Evolutionary conservation across 2,888 invertebrate species (phyloP).

Genomic region (Ormyrus thymus): DNA sequence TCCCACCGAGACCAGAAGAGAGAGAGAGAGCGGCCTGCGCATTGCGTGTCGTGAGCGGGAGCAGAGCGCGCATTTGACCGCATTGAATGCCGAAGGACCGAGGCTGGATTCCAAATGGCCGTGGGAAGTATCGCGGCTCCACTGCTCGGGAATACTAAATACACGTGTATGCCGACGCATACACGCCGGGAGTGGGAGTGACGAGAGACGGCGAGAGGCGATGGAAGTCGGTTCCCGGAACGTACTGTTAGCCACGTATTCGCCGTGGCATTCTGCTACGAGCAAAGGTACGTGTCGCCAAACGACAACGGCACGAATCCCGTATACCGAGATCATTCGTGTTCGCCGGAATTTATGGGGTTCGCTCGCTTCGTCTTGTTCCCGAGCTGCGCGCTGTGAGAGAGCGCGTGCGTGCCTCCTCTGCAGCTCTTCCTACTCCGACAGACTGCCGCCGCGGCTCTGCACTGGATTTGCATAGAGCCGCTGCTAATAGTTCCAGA

Average conservation of each 20-base stretch:
- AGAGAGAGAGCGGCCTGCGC: slow-evolving; percentile 49
- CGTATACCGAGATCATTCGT: slow-evolving; percentile 66
- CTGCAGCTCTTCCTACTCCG: slow-evolving; percentile 56
- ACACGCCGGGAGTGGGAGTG: slow-evolving; percentile 41
- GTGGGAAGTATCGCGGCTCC: slow-evolving; percentile 71
- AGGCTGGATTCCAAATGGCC: slow-evolving; percentile 70
- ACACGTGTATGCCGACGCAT: slow-evolving; percentile 57
- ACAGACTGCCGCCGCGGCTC: background rate
- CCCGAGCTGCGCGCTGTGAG: slow-evolving; percentile 15
- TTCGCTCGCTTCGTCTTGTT: slow-evolving; percentile 61
- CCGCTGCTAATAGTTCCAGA: slow-evolving; percentile 70
- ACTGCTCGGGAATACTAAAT: slow-evolving; percentile 70
- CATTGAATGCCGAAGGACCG: slow-evolving; percentile 67
- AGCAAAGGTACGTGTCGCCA: slow-evolving; percentile 59
- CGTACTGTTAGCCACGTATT: slow-evolving; percentile 60
- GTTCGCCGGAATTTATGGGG: slow-evolving; percentile 69
- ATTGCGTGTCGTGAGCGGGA: slow-evolving; percentile 50
- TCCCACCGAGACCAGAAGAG: slow-evolving; percentile 5
- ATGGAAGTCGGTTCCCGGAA: slow-evolving; percentile 60
- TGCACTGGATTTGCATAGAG: slow-evolving; percentile 68
- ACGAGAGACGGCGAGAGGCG: slow-evolving; percentile 53
- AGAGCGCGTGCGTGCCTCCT: slow-evolving; percentile 47
- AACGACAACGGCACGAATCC: slow-evolving; percentile 64
- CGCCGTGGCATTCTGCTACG: slow-evolving; percentile 48
- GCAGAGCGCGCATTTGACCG: slow-evolving; percentile 55